phyloP scores from a whole-genome alignment of 2,113 vertebrate genomes.

The Stomatorhinus ivindoensis region DNA sequence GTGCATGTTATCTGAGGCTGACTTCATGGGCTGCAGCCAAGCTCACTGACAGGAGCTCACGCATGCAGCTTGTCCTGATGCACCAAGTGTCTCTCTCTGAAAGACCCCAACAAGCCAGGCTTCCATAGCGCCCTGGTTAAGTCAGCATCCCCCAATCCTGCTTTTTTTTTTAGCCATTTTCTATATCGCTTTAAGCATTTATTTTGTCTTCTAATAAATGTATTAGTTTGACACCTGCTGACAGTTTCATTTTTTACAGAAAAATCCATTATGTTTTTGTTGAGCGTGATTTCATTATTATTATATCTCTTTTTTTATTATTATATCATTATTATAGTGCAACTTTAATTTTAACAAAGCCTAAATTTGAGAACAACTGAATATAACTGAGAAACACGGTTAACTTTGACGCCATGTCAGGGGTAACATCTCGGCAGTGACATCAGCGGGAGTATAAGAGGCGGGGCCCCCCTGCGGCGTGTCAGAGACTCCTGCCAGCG shows the following conservation, averaged over 20 bases:
- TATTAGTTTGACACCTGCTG: background rate
- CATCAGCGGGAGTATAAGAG: conserved; percentile 52
- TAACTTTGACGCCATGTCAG: background rate
- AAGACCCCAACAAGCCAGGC: background rate
- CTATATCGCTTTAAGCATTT: background rate
- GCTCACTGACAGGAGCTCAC: background rate
- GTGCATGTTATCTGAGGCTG: conserved; percentile 34
- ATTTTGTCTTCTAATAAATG: background rate
- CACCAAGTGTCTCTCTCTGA: background rate
- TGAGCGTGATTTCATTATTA: background rate
- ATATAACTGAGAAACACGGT: background rate
- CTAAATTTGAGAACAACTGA: background rate
- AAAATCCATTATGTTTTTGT: background rate
- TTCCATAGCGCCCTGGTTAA: background rate
- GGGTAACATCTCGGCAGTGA: conserved; percentile 45
- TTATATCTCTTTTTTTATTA: too few species aligned
- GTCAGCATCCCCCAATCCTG: background rate
- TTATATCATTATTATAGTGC: background rate
- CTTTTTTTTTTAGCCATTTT: background rate
- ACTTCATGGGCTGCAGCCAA: background rate
- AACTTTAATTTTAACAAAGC: background rate
- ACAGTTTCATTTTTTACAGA: background rate
- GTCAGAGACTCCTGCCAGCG: conserved; percentile 36
- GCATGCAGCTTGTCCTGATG: background rate
- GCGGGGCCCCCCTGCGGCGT: conserved; percentile 17